Conservation (phyloP, 2,888 invertebrate genomes). For the Arctia plantaginis region DNA sequence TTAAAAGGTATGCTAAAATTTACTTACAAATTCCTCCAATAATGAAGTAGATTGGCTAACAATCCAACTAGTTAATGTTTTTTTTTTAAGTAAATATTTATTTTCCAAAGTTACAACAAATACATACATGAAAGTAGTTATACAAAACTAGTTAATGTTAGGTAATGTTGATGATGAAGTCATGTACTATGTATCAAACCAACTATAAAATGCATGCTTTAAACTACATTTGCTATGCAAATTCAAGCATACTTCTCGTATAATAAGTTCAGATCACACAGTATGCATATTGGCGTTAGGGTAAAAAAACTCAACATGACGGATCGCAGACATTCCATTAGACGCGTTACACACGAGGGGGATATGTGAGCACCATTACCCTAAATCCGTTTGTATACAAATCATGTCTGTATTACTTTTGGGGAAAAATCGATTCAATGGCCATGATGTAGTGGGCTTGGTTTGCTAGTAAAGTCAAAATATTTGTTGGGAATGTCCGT, state of each 20-base stretch:
- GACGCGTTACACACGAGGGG: constrained; percentile 41
- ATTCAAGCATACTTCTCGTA: constrained; percentile 9
- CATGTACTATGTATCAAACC: background rate
- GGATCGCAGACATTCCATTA: constrained; percentile 61
- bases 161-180: background rate
- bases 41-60: too few relatives aligned
- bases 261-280: constrained; percentile 33
- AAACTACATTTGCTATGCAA: background rate
- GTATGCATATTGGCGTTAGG: constrained; percentile 45
- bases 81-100: too few relatives aligned
- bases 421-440: constrained; percentile 35
- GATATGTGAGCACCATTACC: constrained; percentile 61
- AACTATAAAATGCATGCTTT: background rate
- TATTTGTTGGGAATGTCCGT: background rate
- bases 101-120: too few relatives aligned
- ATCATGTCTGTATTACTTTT: constrained; percentile 50
- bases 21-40: too few relatives aligned
- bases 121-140: too few relatives aligned
- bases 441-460: constrained; percentile 17
- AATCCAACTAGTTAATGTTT: too few relatives aligned
- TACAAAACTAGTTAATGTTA: too few relatives aligned
- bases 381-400: constrained; percentile 55
- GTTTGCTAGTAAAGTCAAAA: background rate
- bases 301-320: constrained; percentile 47
- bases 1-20: background rate